phyloP scores from a whole-genome alignment of 1,140 invertebrate genomes.

The Drosophila setifemur region DNA sequence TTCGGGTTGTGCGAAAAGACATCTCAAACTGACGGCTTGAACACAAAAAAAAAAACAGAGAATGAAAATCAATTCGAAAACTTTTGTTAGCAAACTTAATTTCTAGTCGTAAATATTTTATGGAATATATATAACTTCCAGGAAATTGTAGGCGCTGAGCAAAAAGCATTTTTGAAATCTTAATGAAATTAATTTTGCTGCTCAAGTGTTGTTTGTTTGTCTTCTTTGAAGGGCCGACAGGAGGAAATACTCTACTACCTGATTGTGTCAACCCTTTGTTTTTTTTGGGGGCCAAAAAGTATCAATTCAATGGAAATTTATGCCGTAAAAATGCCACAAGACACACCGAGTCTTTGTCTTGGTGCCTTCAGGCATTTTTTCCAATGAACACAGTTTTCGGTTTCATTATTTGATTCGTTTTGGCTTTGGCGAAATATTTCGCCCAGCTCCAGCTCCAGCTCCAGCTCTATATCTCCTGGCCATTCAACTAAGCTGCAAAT shows the following conservation, averaged over 20 bases:
- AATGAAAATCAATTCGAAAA: neutral
- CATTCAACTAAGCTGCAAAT: constrained; percentile 75
- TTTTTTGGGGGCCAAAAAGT: constrained; percentile 42
- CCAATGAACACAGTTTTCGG: constrained; percentile 54
- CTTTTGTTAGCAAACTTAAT: constrained; percentile 16
- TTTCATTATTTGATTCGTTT: constrained; percentile 27
- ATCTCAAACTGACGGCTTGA: constrained; percentile 63
- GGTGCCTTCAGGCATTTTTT: constrained; percentile 49
- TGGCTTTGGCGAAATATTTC: constrained; percentile 62
- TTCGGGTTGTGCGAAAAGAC: constrained; percentile 56
- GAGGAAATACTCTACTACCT: constrained; percentile 66
- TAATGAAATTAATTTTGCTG: constrained; percentile 36
- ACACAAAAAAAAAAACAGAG: neutral
- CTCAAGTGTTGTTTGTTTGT: constrained; percentile 62
- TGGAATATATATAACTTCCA: constrained; percentile 24
- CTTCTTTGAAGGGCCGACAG: constrained; percentile 79
- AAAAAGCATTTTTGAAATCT: constrained; percentile 61
- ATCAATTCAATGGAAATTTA: constrained; percentile 81
- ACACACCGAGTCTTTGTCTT: constrained; percentile 41
- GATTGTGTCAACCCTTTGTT: constrained; percentile 73
- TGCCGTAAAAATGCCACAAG: constrained; percentile 72
- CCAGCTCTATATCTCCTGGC: constrained; percentile 24
- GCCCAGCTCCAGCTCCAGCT: too few species aligned
- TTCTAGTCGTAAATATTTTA: constrained; percentile 22
- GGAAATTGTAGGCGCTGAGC: constrained; percentile 23